phyloP scores from a whole-genome alignment of 1,140 invertebrate genomes.

The Drosophila ficusphila region DNA sequence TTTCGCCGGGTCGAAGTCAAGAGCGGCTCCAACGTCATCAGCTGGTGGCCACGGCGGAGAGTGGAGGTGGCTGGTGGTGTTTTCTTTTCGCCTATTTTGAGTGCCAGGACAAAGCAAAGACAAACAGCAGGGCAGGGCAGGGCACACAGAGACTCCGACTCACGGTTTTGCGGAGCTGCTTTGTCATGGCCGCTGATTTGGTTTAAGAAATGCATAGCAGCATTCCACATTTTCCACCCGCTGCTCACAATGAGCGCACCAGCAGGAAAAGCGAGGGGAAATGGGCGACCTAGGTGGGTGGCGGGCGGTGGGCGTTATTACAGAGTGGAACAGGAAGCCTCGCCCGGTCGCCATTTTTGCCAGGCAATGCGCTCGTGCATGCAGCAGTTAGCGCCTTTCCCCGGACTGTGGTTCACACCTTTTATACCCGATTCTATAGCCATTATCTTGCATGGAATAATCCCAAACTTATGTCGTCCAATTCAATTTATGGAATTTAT shows the following conservation, averaged over 20 bases:
- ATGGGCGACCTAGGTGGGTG: not conserved
- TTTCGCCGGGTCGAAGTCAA: constrained; percentile 48
- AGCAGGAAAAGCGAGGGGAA: constrained; percentile 20
- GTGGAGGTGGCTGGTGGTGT: constrained; percentile 15
- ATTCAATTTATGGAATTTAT: not conserved
- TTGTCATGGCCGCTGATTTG: constrained; percentile 76
- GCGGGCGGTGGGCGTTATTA: no score
- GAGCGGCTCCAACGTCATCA: constrained; percentile 65
- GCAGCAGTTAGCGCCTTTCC: constrained; percentile 19
- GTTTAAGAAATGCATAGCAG: constrained; percentile 78
- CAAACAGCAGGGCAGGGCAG: constrained; percentile 18
- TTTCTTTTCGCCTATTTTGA: constrained; percentile 59
- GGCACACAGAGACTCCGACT: constrained; percentile 1
- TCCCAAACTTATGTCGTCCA: not conserved
- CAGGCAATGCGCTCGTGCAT: constrained; percentile 49
- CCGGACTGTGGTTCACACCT: constrained; percentile 25
- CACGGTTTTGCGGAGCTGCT: constrained; percentile 53
- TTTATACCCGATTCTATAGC: not conserved
- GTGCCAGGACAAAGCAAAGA: constrained; percentile 34
- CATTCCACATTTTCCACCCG: constrained; percentile 60
- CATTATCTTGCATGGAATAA: constrained; percentile 3
- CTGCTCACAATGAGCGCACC: constrained; percentile 42
- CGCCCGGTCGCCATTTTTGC: constrained; percentile 48
- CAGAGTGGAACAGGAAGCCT: constrained; percentile 15
- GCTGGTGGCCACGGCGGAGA: constrained; percentile 41